A percentile compares a stretch with the other conserved stretches of the same genome.
phyloP scores from a whole-genome alignment of 2,113 vertebrate genomes.

The Ardeotis arabs region DNA sequence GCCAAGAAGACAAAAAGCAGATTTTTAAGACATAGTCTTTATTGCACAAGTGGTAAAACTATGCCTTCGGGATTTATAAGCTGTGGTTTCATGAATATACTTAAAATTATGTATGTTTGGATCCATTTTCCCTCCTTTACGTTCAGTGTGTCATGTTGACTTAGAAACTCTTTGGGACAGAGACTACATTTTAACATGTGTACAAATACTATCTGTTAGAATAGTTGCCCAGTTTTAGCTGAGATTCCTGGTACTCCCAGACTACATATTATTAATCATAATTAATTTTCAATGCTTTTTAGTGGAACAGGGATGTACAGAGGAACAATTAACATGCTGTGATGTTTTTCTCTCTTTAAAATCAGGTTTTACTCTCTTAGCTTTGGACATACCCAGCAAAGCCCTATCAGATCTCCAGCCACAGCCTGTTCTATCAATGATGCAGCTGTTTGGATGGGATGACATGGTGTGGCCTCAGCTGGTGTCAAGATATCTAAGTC shows the following conservation, averaged over 20 bases:
- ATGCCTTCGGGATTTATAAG: neutral
- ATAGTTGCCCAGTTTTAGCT: neutral
- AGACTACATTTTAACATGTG: neutral
- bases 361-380: constrained; percentile 92
- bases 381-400: constrained; percentile 87
- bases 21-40: neutral
- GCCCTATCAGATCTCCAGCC: constrained; percentile 92
- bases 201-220: neutral
- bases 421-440: constrained; percentile 85
- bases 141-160: neutral
- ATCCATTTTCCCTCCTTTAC: neutral
- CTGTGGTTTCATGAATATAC: neutral
- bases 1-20: neutral
- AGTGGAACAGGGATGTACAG: neutral
- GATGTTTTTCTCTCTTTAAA: constrained; percentile 21
- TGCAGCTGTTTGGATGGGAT: constrained; percentile 95
- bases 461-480: constrained; percentile 91
- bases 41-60: neutral
- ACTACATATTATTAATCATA: neutral
- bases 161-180: neutral
- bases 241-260: neutral
- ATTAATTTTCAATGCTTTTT: neutral
- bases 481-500: constrained; percentile 90
- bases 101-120: neutral
- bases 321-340: neutral